Percentiles rank a stretch among this genome's conserved stretches.
phyloP scores from a whole-genome alignment of 2,888 invertebrate genomes.

The Cacoxenus indagator region DNA sequence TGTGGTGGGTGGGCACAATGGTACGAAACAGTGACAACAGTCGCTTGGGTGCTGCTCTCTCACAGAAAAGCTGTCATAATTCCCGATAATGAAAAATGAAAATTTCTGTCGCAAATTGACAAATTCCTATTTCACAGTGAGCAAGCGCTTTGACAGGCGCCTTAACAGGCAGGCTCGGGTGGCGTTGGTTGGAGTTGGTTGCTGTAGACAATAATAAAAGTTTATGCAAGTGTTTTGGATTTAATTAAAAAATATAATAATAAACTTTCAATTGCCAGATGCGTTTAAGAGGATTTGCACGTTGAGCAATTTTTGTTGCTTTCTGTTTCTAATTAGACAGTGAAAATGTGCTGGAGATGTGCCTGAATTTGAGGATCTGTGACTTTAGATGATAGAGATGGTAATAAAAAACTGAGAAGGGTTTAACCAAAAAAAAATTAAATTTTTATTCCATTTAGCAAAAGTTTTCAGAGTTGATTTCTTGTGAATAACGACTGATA shows the following conservation, averaged over 20 bases:
- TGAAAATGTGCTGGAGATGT: neutral
- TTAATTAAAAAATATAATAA: conserved; percentile 65
- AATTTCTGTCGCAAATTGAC: conserved; percentile 61
- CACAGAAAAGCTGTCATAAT: conserved; percentile 59
- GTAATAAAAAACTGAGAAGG: neutral
- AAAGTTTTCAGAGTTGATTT: no score
- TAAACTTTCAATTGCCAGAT: conserved; percentile 67
- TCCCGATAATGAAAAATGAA: conserved; percentile 66
- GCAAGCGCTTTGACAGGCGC: neutral
- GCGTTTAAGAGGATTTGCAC: conserved; percentile 61
- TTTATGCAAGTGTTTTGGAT: conserved; percentile 63
- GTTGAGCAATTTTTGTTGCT: conserved; percentile 4
- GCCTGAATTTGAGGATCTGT: neutral
- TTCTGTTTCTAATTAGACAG: conserved; percentile 15
- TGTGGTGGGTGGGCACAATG: neutral
- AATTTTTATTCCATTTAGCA: no score
- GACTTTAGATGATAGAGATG: neutral
- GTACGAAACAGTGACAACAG: conserved; percentile 33
- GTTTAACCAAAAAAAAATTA: no score
- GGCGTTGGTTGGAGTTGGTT: conserved; percentile 24
- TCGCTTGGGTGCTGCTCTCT: conserved; percentile 44
- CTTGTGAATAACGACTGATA: no score
- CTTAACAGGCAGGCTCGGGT: neutral
- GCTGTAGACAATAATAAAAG: conserved; percentile 54
- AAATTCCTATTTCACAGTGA: conserved; percentile 43